Evolutionary conservation across 2,113 vertebrate genomes (phyloP), one percentile per base, ranked within the genome.

Genomic region (Rhipidura dahli): DNA sequence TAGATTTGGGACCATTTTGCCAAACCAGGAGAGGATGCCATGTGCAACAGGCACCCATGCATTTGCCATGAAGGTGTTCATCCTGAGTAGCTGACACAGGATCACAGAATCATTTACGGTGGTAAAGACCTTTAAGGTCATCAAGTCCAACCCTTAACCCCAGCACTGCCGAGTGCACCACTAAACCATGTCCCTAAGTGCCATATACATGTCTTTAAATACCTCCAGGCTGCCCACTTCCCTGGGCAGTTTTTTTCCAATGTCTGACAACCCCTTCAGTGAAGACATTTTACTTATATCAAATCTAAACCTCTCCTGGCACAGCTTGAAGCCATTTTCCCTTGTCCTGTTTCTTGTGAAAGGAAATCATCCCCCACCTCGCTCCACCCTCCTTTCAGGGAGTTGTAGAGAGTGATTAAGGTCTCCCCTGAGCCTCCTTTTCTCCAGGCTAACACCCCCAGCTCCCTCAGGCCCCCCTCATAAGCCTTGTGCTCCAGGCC

Each of bases 31-130:
- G 50, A 65, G 42, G 39, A 26, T 24, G 21, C 1, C 7, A 51
- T 10, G 10, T 51, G n/a, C 33, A 53, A 15, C 15, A 56, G 39
- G 19, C 0, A 0, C 50, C 51, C 3, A 0, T 20, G 21, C 13
- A 2, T 35, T 84, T 15, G 0, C 30, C 56, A 17, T 1, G 2
- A 78, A 64, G 33, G 7, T 31, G 4, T 35, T 39, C 73, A 14
- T 42, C 61, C 44, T 30, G 45, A 76, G 50, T 21, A 61, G 63
- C 0, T 59, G 76, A 61, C 3, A 42, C 8, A 54, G 22, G 73
- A 54, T 49, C 22, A 54, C 23, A 42, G n/a, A 73, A 54, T 54
- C 31, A 66, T 22, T 61, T 81, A 24, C 20, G 16, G n/a, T 68
- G 35, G 35, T 75, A 53, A 85, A 75, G 40, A 50, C 23, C 19